Evolutionary conservation across 2,797 vertebrate genomes (phyloP), one percentile per base, ranked within the genome.

Genomic region (Salmo trutta): DNA sequence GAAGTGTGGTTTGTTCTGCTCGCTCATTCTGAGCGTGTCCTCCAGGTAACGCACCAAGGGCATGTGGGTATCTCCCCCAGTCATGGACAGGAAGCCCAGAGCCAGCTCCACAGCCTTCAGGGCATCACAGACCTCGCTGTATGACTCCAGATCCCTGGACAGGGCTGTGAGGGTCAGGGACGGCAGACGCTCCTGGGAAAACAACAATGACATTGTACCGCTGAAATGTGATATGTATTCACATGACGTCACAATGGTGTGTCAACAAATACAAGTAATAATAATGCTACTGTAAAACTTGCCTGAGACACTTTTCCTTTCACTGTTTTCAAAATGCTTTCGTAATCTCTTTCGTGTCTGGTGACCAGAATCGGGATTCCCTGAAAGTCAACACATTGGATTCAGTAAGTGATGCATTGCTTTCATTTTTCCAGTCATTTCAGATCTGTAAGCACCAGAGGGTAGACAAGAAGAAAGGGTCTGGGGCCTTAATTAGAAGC

Each of bases 71-170:
- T 94, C 78, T 59, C 92, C 95, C 0, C 95, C 95, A 0, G 95
- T 95, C 77, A 94, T 94, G 83, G 96, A 95, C 73, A 98, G 89
- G 81, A 96, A 98, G 12, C 95, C 94, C 87, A 97, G 68, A 0
- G 92, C 88, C 16, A 96, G 90, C 70, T 98, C 96, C 15, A 91
- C 62, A 8, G 95, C 81, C 0, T 90, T 91, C 29, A 97, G 87
- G 0, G 95, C 96, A 19, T 97, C 96, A 64, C 96, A 97, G 77
- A 95, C 88, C 0, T 97, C 96, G 0, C 92, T 97, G 82, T 95
- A 96, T 19, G 93, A 95, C 77, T 93, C 93, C n/a, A 98, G 90
- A 10, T 95, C 91, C 77, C 93, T 93, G 1, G 90, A 87, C 83
- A 97, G 82, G 36, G 82, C 72, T 5, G 83, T 90, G 77, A 92